Base-by-base conservation (phyloP, 2,113 vertebrate genomes). In the Eonycteris spelaea region DNA sequence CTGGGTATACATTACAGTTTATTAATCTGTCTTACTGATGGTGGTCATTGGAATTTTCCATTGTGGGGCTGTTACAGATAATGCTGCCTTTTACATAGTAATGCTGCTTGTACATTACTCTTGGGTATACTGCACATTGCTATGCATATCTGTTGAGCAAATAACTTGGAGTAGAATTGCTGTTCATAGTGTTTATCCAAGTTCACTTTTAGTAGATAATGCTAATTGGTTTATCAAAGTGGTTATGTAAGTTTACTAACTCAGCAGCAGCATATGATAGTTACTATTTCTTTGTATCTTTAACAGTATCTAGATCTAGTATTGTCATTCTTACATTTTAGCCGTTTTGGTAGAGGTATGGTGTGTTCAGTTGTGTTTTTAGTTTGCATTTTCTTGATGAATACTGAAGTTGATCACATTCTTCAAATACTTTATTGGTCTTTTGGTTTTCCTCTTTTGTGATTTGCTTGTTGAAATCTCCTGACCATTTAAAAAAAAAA, bases 401-500 rank as follows among this genome's bases (percentile, higher is more conserved):
- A 15, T 80, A 77, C 68, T 87, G 28, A 43, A 28, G 2, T 71
- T 16, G 26, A 87, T 11, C 38, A 68, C 5, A 45, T 55, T 87
- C 53, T 38, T 71, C 68, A 53, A 7, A 7, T 48, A 63, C 51
- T 38, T 93, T 85, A 87, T 48, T 67, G 5, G 30, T 40, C 45
- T 57, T 94, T 83, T 74, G 26, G 1, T 67, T 95, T 89, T 82
- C 18, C 12, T 77, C 1, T 73, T 89, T 65, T 57, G 21, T 79
- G 45, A 77, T 88, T 94, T 95, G 30, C 14, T 33, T 85, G 3
- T 97, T 85, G 51, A 85, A 93, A 19, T 57, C 57, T 65, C n/a
- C 71, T 51, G 21, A 5, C 13, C 7, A 26, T 63, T 51, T 33
- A 21, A 53, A 57, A 63, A 57, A 63, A 91, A 48, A 38, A 65